Percentiles rank a stretch among this genome's conserved stretches.
Conservation (phyloP, 2,113 vertebrate species). For the Alouatta palliata region DNA sequence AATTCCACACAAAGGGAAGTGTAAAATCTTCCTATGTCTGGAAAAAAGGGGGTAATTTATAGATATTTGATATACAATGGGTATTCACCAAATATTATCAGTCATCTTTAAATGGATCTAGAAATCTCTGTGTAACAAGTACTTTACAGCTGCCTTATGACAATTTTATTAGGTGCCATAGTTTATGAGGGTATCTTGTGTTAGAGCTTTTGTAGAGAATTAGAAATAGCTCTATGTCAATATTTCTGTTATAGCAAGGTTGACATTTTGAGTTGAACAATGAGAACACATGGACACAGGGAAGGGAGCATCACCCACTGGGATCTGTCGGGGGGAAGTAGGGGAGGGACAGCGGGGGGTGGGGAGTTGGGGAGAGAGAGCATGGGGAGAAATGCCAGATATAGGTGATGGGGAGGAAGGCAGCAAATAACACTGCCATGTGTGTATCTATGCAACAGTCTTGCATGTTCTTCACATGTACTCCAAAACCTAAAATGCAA, state of each 20-base stretch:
- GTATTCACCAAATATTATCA: neutral
- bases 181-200: neutral
- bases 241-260: neutral
- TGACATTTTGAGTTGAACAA: neutral
- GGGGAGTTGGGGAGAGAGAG: too few relatives aligned
- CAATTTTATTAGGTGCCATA: neutral
- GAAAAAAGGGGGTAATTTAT: neutral
- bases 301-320: too few relatives aligned
- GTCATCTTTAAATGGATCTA: neutral
- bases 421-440: too few relatives aligned
- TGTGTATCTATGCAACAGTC: too few relatives aligned
- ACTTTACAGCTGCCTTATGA: neutral
- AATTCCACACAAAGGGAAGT: slow-evolving; percentile 4
- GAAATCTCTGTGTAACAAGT: neutral
- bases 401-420: too few relatives aligned
- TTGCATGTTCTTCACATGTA: too few relatives aligned
- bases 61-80: neutral
- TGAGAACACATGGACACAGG: too few relatives aligned
- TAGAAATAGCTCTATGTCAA: neutral
- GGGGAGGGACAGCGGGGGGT: too few relatives aligned
- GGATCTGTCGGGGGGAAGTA: too few relatives aligned
- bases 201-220: neutral
- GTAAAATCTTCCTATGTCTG: neutral
- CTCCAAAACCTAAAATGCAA: too few relatives aligned
- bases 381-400: too few relatives aligned